Percentiles rank a stretch among this genome's conserved stretches.
Conservation (phyloP, 2,888 invertebrate genomes). For the Apamea monoglypha region DNA sequence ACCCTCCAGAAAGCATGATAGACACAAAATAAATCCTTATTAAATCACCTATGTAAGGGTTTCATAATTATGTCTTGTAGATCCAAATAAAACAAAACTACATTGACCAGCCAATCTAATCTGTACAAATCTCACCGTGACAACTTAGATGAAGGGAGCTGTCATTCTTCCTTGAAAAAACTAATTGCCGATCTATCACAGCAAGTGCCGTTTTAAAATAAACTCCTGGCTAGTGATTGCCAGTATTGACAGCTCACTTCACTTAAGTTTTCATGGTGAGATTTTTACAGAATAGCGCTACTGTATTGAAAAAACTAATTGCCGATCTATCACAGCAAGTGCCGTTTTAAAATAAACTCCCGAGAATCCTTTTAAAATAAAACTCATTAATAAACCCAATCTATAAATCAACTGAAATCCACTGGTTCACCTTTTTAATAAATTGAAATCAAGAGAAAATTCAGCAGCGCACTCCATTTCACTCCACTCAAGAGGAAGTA, state of each 20-base stretch:
- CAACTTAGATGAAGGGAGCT: too few relatives aligned
- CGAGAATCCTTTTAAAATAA: conserved; percentile 4
- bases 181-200: too few relatives aligned
- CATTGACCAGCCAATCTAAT: not conserved
- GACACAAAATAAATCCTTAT: not conserved
- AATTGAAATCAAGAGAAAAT: conserved; percentile 41
- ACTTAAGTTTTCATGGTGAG: too few relatives aligned
- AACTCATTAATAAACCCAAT: conserved; percentile 23
- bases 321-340: not conserved
- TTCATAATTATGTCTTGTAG: not conserved
- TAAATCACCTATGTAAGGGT: not conserved
- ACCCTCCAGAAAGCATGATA: not conserved
- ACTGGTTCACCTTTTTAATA: conserved; percentile 31
- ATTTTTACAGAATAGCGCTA: too few relatives aligned
- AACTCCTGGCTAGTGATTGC: too few relatives aligned
- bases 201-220: too few relatives aligned
- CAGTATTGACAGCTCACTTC: too few relatives aligned
- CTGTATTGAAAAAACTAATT: not conserved
- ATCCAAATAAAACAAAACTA: not conserved
- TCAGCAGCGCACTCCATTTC: conserved; percentile 4
- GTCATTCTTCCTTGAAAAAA: too few relatives aligned
- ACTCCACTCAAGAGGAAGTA: conserved; percentile 25
- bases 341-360: conserved; percentile 1
- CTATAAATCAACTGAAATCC: conserved; percentile 32
- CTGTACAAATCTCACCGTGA: too few relatives aligned